Conservation (phyloP, 1,140 invertebrate genomes). For the Apolygus lucorum region DNA sequence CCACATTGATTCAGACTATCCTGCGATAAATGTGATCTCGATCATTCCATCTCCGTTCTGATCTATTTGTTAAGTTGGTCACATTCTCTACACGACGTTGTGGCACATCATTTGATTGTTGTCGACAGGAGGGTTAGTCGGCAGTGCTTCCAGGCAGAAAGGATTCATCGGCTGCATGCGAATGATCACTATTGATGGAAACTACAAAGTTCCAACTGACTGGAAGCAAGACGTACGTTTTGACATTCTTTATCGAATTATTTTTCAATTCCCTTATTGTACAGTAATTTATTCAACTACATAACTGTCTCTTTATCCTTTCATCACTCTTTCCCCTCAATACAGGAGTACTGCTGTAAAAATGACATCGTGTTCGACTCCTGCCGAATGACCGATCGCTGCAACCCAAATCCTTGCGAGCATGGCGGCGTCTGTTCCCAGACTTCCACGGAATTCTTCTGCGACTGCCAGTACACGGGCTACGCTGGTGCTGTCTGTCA, state of each 20-base stretch:
- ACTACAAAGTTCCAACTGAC: conserved; percentile 70
- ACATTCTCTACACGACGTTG: not conserved
- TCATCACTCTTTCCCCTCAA: too few relatives aligned
- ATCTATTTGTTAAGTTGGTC: not conserved
- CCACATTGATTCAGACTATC: too few relatives aligned
- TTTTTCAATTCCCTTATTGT: not conserved
- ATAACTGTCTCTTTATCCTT: too few relatives aligned
- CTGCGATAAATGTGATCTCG: too few relatives aligned
- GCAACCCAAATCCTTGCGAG: conserved; percentile 96
- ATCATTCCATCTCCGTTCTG: not conserved
- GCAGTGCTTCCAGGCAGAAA: conserved; percentile 26
- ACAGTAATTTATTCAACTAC: too few relatives aligned
- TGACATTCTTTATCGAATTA: too few relatives aligned
- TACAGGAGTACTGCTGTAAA: conserved; percentile 63
- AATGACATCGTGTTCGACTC: conserved; percentile 75
- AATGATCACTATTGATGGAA: conserved; percentile 78
- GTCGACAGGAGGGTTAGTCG: conserved; percentile 31
- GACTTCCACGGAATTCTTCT: conserved; percentile 81
- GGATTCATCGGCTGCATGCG: conserved; percentile 88
- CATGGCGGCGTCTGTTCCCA: conserved; percentile 87
- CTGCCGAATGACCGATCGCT: conserved; percentile 82
- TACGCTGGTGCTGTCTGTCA: conserved; percentile 95
- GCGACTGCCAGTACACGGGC: conserved; percentile 78
- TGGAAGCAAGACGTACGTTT: conserved; percentile 59
- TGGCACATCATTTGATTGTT: too few relatives aligned